A percentile compares a stretch with the other conserved stretches of the same genome.
phyloP scores from a whole-genome alignment of 2,797 vertebrate genomes.

The Ctenosaura bakeri region DNA sequence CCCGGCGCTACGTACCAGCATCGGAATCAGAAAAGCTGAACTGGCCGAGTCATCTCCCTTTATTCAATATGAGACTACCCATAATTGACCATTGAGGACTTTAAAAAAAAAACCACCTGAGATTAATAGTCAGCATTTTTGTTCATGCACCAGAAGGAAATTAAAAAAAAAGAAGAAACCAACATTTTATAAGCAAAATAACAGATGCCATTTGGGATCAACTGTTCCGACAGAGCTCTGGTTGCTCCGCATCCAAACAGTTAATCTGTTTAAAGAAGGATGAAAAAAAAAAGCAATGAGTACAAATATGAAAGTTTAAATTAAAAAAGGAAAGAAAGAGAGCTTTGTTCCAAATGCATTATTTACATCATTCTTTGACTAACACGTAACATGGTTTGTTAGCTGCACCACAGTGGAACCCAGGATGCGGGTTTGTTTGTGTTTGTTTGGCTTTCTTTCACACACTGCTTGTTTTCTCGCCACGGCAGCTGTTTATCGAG shows the following conservation, averaged over 20 bases:
- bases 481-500: conserved; percentile 88
- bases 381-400: conserved; percentile 56
- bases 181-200: conserved; percentile 78
- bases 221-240: neutral
- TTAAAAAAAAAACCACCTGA: conserved; percentile 80
- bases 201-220: conserved; percentile 73
- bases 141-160: conserved; percentile 72
- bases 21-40: conserved; percentile 61
- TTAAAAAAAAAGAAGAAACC: conserved; percentile 42
- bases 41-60: conserved; percentile 71
- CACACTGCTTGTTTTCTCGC: conserved; percentile 92
- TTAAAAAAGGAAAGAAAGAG: conserved; percentile 68
- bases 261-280: conserved; percentile 75
- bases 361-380: conserved; percentile 80
- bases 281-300: conserved; percentile 73
- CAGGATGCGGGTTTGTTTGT: conserved; percentile 22
- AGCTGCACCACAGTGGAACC: conserved; percentile 46
- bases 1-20: neutral
- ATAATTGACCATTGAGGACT: conserved; percentile 79
- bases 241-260: conserved; percentile 64
- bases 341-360: conserved; percentile 78
- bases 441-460: conserved; percentile 68
- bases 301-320: conserved; percentile 76
- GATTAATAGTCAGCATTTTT: conserved; percentile 78
- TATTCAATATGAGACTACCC: conserved; percentile 74